Percentiles rank a stretch among this genome's conserved stretches.
These are phyloP conservation scores for Calycopis cecrops DNA, from an alignment of 1,140 invertebrate genomes.

Conservation along the genomic window DNA sequence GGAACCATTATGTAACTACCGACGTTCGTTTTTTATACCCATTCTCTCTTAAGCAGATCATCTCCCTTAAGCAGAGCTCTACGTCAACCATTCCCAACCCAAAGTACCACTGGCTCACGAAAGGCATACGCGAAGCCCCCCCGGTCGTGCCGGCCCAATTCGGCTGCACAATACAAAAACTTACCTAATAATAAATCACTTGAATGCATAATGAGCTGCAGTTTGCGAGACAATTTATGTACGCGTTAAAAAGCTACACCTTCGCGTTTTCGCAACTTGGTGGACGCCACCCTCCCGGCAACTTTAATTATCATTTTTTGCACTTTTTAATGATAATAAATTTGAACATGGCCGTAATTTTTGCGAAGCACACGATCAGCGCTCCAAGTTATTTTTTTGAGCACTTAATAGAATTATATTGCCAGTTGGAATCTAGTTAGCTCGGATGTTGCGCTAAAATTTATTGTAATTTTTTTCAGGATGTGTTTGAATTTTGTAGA, in stretches of 20 bases:
- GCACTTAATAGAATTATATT: constrained; percentile 10
- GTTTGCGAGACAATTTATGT: too few species aligned
- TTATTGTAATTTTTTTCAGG: neutral
- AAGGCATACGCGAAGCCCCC: too few species aligned
- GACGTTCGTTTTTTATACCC: too few species aligned
- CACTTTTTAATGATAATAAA: constrained; percentile 70
- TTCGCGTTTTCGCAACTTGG: constrained; percentile 70
- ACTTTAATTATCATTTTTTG: constrained; percentile 68
- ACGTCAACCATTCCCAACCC: too few species aligned
- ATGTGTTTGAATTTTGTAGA: too few species aligned
- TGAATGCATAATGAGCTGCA: too few species aligned
- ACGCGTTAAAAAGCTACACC: constrained; percentile 35
- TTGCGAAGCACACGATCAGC: constrained; percentile 31
- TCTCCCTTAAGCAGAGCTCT: too few species aligned
- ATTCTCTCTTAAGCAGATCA: too few species aligned
- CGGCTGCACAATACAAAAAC: neutral
- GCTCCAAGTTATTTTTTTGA: constrained; percentile 17
- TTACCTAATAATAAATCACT: neutral
- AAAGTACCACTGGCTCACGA: too few species aligned
- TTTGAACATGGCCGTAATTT: constrained; percentile 31
- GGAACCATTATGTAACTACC: too few species aligned
- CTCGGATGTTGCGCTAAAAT: neutral
- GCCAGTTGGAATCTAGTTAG: constrained; percentile 1
- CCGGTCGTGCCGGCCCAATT: too few species aligned
- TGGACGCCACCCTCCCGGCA: constrained; percentile 53